Base-by-base conservation (phyloP, 1,140 invertebrate species). In the Hyposmocoma kahamanoa region DNA sequence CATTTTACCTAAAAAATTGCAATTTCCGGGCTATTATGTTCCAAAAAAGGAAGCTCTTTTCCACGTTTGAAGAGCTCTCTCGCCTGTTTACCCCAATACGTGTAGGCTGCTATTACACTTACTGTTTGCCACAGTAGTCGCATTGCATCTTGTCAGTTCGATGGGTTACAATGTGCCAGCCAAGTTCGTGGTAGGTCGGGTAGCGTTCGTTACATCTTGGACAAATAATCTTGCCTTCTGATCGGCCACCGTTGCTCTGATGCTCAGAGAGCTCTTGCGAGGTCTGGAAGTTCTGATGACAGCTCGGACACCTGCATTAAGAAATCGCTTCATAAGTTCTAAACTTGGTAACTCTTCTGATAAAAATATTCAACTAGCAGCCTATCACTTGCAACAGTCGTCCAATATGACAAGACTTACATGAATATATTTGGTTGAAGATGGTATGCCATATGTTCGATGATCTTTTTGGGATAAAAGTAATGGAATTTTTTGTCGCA, bases 401-500 rank as follows among this genome's bases (percentile, higher is more conserved):
- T n/a, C 11, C 24, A 11, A 26, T 26, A 26, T 6, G 11, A 6
- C n/a, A 36, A n/a, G 18, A 2, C 72, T 78, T 72, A 85, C 82
- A 77, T 85, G 56, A 84, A 85, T 50, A 82, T 83, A 41, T 82
- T 78, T 11, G 71, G 70, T 53, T 85, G 82, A 5, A 85, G 59
- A 56, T 85, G 82, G 54, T 59, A 82, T 9, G 82, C 82, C 82
- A 85, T 84, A 47, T 85, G 82, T 47, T 85, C 82, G 22, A 85
- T 83, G 20, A 85, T 84, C 62, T 76, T 85, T 51, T 84, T 84
- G 0, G 80, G 80, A 50, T 79, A 81, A 44, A 85, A 85, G 36
- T 81, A 85, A 38, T 85, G 82, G 50, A 84, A 84, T 52, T 85
- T 81, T 57, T 84, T 85, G 4, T 81, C 69, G 42, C 82, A 85